phyloP scores from a whole-genome alignment of 2,113 vertebrate species.

The Cricetomys ansorgei region DNA sequence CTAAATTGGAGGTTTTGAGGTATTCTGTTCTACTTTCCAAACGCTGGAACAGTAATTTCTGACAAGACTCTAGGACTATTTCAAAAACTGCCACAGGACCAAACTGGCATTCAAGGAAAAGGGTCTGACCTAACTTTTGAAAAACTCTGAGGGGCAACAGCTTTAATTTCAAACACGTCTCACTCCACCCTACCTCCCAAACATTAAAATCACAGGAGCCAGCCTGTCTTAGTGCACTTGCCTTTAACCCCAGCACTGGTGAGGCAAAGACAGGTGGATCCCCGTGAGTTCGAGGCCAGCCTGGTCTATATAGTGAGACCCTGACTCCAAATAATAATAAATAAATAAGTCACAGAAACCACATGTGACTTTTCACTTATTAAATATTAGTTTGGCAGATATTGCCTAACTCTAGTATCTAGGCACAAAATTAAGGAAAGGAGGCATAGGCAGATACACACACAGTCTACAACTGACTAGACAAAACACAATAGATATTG shows the following conservation, averaged over 20 bases:
- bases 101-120: slow-evolving; percentile 28
- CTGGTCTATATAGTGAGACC: neutral
- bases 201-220: neutral
- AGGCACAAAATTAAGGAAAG: neutral
- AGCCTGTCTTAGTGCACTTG: neutral
- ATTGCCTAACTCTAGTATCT: neutral
- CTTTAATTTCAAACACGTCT: neutral
- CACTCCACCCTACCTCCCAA: neutral
- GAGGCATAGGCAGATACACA: neutral
- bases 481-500: slow-evolving; percentile 27
- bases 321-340: neutral
- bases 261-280: neutral
- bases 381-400: neutral
- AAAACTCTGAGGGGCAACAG: neutral
- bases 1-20: neutral
- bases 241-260: neutral
- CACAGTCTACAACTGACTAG: neutral
- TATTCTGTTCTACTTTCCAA: slow-evolving; percentile 41
- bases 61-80: neutral
- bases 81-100: neutral
- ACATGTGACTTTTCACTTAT: neutral
- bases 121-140: neutral
- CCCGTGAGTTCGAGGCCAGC: neutral
- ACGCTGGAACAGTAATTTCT: slow-evolving; percentile 12
- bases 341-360: neutral